Percentiles rank a stretch among this genome's conserved stretches.
Evolutionary conservation across 2,113 vertebrate species (phyloP).

Genomic region (Myocastor coypus): DNA sequence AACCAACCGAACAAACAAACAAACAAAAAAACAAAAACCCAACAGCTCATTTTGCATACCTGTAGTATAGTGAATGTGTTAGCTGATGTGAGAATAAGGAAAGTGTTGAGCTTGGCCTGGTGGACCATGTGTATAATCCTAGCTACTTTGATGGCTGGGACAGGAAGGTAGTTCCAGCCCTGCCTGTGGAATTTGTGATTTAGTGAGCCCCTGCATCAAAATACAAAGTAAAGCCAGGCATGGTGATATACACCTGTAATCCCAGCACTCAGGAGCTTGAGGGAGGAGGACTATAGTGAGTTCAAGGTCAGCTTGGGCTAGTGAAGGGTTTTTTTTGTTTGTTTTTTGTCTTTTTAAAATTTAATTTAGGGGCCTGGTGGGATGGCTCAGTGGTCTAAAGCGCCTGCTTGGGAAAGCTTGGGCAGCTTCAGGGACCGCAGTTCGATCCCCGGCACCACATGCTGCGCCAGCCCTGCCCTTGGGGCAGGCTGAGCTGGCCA

Average conservation of each 20-base stretch:
- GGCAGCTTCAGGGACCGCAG: too few relatives aligned
- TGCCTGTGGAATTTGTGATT: background rate
- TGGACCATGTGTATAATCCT: background rate
- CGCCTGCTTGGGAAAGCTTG: too few relatives aligned
- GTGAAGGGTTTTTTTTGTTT: too few relatives aligned
- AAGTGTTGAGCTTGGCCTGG: background rate
- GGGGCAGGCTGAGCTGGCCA: too few relatives aligned
- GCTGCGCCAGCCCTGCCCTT: too few relatives aligned
- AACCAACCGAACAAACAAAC: too few relatives aligned
- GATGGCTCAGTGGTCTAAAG: too few relatives aligned
- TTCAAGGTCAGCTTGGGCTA: background rate
- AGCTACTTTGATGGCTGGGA: background rate
- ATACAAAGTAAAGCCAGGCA: background rate
- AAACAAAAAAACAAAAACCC: too few relatives aligned
- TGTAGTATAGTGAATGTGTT: background rate
- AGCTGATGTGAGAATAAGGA: background rate
- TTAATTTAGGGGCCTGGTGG: too few relatives aligned
- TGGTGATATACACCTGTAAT: background rate
- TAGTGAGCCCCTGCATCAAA: background rate
- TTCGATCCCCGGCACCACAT: too few relatives aligned
- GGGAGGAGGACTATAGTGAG: background rate
- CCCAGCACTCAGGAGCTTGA: background rate
- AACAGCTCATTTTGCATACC: constrained; percentile 53
- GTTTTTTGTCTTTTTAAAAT: too few relatives aligned
- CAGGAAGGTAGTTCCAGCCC: background rate